Base-by-base conservation (phyloP, 2,888 invertebrate genomes). In the Elgonia sp. region DNA sequence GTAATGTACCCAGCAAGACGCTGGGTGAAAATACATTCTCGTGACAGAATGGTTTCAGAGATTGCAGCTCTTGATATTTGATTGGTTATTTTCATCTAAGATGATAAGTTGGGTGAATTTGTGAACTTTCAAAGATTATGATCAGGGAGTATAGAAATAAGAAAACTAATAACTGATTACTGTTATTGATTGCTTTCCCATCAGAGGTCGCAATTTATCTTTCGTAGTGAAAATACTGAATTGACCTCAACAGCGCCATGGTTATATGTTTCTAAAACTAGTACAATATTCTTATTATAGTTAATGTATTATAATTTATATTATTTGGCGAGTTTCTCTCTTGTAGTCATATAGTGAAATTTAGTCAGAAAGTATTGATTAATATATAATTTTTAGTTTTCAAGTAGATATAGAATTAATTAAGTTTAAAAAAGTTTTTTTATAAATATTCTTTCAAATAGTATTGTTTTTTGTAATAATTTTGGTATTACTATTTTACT, bases 171-270 rank as follows among this genome's bases (percentile, higher is more conserved):
- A 37, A 18, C n/a, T 72, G 72, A 73, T 82, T 75, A 83, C 69
- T 21, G 18, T 75, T 75, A 75, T 75, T 83, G 69, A 75, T 83
- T 21, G 55, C 67, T 83, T 75, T 69, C 67, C 57, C 55, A 60
- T 42, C 57, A 9, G 50, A 57, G 39, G 75, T 67, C 16, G 69
- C 65, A 69, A 83, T 83, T 83, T 75, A 83, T 75, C 60, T 82
- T 73, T 39, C 12, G 10, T 37, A 81, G 72, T 72, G 81, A 62
- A 72, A 81, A 70, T 60, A 62, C n/a, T 40, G 39, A 53, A 53
- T 50, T 80, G 70, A 80, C 80, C 70, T 57, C 50, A 20, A 14
- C n/a, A 50, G 21, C 46, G n/a, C 37, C 29, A 29, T 37, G 37
- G 62, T 75, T 62, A 46, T 62, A 46, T n/a, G 21, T 75, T 75